Evolutionary conservation across 2,888 invertebrate genomes (phyloP), one percentile per base, ranked within the genome.

Genomic region (Stegana nigrithorax): DNA sequence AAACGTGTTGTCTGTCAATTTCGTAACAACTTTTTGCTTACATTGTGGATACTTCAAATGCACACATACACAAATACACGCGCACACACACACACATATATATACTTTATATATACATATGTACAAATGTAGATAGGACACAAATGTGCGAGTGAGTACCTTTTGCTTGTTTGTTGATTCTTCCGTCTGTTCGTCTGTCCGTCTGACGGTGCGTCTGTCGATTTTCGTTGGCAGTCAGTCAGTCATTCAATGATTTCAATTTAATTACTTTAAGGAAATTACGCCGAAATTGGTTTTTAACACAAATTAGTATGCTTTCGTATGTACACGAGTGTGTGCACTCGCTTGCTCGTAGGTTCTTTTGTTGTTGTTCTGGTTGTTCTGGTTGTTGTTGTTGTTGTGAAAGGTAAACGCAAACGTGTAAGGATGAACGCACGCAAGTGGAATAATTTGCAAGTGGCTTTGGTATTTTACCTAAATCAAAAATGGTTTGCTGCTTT

Each of bases 201-300:
- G n/a, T 39, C 23, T 45, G 23, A 10, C 14, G n/a, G n/a, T 25
- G 21, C 36, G 19, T 17, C 39, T 69, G n/a, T n/a, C n/a, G n/a
- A n/a, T n/a, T n/a, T n/a, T n/a, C n/a, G n/a, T n/a, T n/a, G n/a
- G n/a, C n/a, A n/a, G n/a, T n/a, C n/a, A n/a, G n/a, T n/a, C n/a
- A n/a, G n/a, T n/a, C n/a, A n/a, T n/a, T n/a, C n/a, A n/a, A n/a
- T n/a, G 66, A 69, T 69, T 69, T 60, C 66, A 69, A 69, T 69
- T 69, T 69, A 69, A 69, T 69, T 69, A 68, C 68, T 66, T 68
- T 66, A 64, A 69, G 69, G 68, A 69, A 69, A 69, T 69, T 69
- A 68, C 66, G 66, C 59, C 39, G 23, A 69, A 69, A 68, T 66
- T 66, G 66, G 69, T 69, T 69, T 66, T 69, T 60, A 44, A 60